These are phyloP conservation scores for Meriones psammophilus DNA, from an alignment of 2,797 vertebrate species.

Conservation along the genomic window DNA sequence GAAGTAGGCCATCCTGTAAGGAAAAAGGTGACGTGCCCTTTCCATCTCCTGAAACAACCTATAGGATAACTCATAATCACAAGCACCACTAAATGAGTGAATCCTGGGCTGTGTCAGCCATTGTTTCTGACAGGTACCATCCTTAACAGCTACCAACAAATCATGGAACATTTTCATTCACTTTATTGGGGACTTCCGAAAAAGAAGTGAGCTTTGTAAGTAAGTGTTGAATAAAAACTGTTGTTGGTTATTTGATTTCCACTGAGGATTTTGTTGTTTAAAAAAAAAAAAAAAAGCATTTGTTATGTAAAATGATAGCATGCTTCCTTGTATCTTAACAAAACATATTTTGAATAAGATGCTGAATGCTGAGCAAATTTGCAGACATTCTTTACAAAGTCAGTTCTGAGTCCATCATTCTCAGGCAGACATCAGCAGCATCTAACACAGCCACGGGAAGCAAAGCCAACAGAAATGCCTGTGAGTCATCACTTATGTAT, in stretches of 20 bases:
- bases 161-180: background rate
- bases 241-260: background rate
- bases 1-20: background rate
- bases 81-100: too few relatives aligned
- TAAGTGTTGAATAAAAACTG: background rate
- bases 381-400: background rate
- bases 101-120: background rate
- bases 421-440: background rate
- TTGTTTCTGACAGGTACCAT: background rate
- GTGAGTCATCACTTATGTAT: background rate
- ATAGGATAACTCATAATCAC: background rate
- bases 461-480: background rate
- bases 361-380: background rate
- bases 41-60: background rate
- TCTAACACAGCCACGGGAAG: background rate
- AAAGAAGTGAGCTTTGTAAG: background rate
- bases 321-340: constrained; percentile 38
- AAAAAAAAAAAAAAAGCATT: constrained; percentile 28
- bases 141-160: background rate
- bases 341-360: constrained; percentile 51
- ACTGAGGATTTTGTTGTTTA: background rate
- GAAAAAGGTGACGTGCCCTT: background rate
- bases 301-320: constrained; percentile 56
- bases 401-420: background rate
- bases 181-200: background rate